A percentile compares a stretch with the other conserved stretches of the same genome.
Conservation (phyloP, 2,797 vertebrate species). For the Poeciliopsis infans region DNA sequence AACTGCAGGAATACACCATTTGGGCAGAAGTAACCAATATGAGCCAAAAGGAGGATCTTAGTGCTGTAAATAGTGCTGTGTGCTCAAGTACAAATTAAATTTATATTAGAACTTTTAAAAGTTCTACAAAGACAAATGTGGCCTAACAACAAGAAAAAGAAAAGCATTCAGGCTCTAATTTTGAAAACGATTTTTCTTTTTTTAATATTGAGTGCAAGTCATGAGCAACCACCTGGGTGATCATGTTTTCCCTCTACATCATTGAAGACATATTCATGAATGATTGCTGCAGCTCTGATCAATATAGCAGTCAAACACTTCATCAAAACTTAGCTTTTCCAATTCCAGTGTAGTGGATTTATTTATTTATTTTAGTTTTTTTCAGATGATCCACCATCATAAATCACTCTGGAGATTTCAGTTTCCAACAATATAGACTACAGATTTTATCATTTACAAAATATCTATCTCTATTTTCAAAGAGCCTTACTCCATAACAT, state of each 20-base stretch:
- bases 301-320: constrained; percentile 74
- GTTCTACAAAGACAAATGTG: constrained; percentile 30
- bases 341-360: constrained; percentile 70
- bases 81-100: neutral
- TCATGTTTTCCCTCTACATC: constrained; percentile 57
- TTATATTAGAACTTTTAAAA: constrained; percentile 13
- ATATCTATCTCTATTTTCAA: constrained; percentile 37
- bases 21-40: too few relatives aligned
- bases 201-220: constrained; percentile 46
- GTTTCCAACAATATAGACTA: constrained; percentile 47
- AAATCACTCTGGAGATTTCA: constrained; percentile 67
- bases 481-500: neutral
- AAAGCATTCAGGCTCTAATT: constrained; percentile 31
- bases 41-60: too few relatives aligned
- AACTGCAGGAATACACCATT: too few relatives aligned
- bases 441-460: constrained; percentile 50
- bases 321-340: constrained; percentile 76
- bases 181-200: constrained; percentile 41
- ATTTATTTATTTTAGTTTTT: constrained; percentile 46
- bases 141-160: constrained; percentile 14
- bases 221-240: constrained; percentile 39
- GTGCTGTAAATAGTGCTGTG: neutral
- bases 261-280: constrained; percentile 65
- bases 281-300: constrained; percentile 65
- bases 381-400: constrained; percentile 61